phyloP scores from a whole-genome alignment of 2,888 invertebrate species.

The Baccha elongata region DNA sequence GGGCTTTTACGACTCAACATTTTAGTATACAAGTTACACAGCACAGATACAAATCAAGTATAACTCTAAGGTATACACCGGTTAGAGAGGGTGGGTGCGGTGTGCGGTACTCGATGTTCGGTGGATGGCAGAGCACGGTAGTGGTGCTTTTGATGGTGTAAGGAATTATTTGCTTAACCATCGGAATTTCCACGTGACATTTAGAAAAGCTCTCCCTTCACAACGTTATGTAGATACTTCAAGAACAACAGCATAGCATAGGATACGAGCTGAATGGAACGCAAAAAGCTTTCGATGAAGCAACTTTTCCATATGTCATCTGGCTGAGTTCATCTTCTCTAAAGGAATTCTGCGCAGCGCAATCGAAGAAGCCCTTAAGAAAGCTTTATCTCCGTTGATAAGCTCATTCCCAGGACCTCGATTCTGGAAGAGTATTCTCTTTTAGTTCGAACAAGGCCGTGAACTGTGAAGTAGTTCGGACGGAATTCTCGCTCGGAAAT shows the following conservation, averaged over 20 bases:
- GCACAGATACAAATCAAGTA: slow-evolving; percentile 25
- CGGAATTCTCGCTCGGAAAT: slow-evolving; percentile 59
- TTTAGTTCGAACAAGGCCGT: slow-evolving; percentile 82
- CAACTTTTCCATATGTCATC: slow-evolving; percentile 37
- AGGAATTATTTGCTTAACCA: slow-evolving; percentile 59
- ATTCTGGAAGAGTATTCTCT: slow-evolving; percentile 76
- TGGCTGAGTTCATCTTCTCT: slow-evolving; percentile 64
- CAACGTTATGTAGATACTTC: too few species aligned
- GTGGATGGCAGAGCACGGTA: too few species aligned
- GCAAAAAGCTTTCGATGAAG: slow-evolving; percentile 31
- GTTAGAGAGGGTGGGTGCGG: too few species aligned
- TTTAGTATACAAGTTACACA: slow-evolving; percentile 20
- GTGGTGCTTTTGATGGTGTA: slow-evolving; percentile 38
- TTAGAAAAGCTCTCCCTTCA: slow-evolving; percentile 44
- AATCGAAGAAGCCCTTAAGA: slow-evolving; percentile 21
- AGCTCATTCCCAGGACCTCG: slow-evolving; percentile 80
- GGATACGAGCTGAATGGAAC: slow-evolving; percentile 65
- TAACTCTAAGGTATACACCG: slow-evolving; percentile 19
- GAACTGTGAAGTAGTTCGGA: slow-evolving; percentile 78
- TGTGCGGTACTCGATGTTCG: too few species aligned
- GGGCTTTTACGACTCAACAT: slow-evolving; percentile 68
- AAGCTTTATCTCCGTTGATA: slow-evolving; percentile 43
- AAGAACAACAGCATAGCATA: slow-evolving; percentile 13
- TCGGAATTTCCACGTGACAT: slow-evolving; percentile 71
- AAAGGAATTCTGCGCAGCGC: slow-evolving; percentile 56